Percentiles rank a stretch among this genome's conserved stretches.
Conservation (phyloP, 2,797 vertebrate genomes). For the Phalanger gymnotis region DNA sequence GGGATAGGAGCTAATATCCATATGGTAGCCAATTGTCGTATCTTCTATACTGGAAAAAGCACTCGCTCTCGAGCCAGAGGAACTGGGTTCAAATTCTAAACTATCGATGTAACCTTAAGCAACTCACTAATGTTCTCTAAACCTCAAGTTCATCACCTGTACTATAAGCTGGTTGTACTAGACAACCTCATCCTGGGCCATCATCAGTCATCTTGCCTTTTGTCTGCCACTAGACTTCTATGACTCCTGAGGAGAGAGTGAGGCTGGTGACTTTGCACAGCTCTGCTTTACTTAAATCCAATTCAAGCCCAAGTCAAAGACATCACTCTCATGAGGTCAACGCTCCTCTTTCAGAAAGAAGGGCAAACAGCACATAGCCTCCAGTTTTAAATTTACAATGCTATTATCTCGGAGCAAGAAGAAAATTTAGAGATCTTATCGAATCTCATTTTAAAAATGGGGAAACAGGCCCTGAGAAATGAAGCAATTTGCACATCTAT, state of each 20-base stretch:
- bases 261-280: neutral
- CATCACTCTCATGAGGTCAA: neutral
- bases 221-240: neutral
- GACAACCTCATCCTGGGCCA: neutral
- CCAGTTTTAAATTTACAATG: neutral
- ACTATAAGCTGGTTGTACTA: neutral
- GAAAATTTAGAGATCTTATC: too few relatives aligned
- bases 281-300: neutral
- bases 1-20: neutral
- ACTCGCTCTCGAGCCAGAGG: neutral
- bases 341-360: neutral
- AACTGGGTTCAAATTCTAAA: neutral
- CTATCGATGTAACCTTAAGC: neutral
- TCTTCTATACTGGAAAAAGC: neutral
- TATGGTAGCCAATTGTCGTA: neutral
- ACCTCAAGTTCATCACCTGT: neutral
- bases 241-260: neutral
- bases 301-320: neutral
- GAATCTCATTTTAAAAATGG: neutral
- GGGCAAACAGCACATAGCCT: neutral
- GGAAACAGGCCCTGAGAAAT: constrained; percentile 10
- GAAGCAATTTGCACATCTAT: neutral
- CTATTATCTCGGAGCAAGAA: too few relatives aligned
- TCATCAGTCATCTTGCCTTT: neutral
- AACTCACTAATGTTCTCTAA: neutral